phyloP scores from a whole-genome alignment of 1,140 invertebrate genomes.

The Globodera ellingtonae region DNA sequence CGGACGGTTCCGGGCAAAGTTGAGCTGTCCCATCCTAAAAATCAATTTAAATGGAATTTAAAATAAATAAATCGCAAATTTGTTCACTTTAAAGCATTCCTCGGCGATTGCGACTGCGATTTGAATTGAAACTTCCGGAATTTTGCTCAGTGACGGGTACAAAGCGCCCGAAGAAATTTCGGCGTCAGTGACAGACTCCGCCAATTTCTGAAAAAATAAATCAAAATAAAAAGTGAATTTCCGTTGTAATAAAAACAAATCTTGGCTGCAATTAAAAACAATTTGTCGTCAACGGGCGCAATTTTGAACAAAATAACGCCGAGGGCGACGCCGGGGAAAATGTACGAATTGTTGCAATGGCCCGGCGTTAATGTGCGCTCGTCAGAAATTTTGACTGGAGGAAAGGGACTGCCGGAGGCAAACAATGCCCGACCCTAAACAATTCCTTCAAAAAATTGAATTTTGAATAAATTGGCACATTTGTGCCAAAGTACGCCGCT shows the following conservation, averaged over 20 bases:
- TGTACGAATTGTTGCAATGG: slow-evolving; percentile 94
- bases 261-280: slow-evolving; percentile 85
- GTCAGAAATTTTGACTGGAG: slow-evolving; percentile 74
- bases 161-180: slow-evolving; percentile 83
- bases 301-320: slow-evolving; percentile 80
- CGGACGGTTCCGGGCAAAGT: slow-evolving; percentile 69
- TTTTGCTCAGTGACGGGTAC: slow-evolving; percentile 85
- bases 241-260: slow-evolving; percentile 69
- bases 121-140: slow-evolving; percentile 81
- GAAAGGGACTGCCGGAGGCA: slow-evolving; percentile 88
- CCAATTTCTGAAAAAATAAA: slow-evolving; percentile 54
- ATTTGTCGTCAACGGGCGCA: slow-evolving; percentile 83
- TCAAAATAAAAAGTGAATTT: not conserved
- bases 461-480: slow-evolving; percentile 70
- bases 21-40: slow-evolving; percentile 68
- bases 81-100: slow-evolving; percentile 76
- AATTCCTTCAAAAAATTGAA: too few relatives aligned
- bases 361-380: slow-evolving; percentile 83
- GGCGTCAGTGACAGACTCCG: slow-evolving; percentile 78
- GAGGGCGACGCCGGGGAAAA: slow-evolving; percentile 88
- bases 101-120: slow-evolving; percentile 83
- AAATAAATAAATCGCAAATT: not conserved
- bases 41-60: not conserved
- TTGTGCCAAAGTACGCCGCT: slow-evolving; percentile 81
- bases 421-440: slow-evolving; percentile 82